Conservation (phyloP, 1,140 invertebrate genomes). For the Ephestia elutella region DNA sequence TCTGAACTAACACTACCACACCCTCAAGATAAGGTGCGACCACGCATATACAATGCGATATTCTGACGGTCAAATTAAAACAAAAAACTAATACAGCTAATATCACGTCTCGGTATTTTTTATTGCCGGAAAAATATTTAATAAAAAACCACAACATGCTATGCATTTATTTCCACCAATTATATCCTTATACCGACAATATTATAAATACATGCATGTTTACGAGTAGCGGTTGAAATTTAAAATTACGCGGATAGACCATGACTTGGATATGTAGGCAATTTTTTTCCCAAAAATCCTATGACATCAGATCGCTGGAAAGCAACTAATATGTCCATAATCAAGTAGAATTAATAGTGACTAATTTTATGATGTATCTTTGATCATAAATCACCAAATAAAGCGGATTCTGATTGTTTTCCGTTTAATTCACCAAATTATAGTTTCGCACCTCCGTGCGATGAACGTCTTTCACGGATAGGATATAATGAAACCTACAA, state of each 20-base stretch:
- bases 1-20: neutral
- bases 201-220: no score
- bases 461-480: neutral
- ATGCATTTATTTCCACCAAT: no score
- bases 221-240: no score
- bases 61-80: no score
- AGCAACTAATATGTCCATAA: neutral
- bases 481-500: neutral
- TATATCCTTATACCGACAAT: no score
- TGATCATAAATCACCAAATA: neutral
- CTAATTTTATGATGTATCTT: neutral
- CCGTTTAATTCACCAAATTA: neutral
- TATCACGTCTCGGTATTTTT: no score
- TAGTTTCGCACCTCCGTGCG: neutral
- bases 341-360: neutral
- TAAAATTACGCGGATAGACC: no score
- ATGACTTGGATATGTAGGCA: no score
- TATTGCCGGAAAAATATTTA: no score
- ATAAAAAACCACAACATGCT: no score
- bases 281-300: no score
- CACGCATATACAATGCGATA: neutral
- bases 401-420: neutral
- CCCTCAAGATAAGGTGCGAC: neutral
- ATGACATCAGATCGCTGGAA: neutral
- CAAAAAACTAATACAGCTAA: no score